Evolutionary conservation across 2,797 vertebrate species (phyloP).

Genomic region (Poeciliopsis presidionis): DNA sequence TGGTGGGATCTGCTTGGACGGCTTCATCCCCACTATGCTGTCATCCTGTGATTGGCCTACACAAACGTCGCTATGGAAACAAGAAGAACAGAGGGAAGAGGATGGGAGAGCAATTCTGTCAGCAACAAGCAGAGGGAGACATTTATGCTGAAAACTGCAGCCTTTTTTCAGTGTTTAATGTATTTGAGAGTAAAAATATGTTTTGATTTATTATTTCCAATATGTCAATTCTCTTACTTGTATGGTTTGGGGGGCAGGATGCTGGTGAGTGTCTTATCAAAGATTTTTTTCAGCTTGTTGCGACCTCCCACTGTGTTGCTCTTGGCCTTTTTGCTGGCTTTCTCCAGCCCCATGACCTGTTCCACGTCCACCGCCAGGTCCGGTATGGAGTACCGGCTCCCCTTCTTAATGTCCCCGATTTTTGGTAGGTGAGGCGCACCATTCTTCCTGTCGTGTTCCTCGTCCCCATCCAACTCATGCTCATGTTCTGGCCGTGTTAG

Average conservation of each 20-base stretch:
- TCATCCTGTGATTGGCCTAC: slow-evolving; percentile 98
- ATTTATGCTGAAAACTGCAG: slow-evolving; percentile 20
- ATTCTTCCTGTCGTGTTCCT: slow-evolving; percentile 94
- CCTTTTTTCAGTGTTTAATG: neutral
- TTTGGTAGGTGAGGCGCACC: slow-evolving; percentile 97
- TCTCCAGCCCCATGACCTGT: slow-evolving; percentile 96
- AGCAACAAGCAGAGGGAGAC: slow-evolving; percentile 57
- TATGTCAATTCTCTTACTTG: slow-evolving; percentile 82
- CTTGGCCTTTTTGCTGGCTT: slow-evolving; percentile 96
- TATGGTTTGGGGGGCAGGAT: slow-evolving; percentile 99
- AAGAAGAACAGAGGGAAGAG: neutral
- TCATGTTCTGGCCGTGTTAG: slow-evolving; percentile 93
- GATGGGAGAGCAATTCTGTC: slow-evolving; percentile 42
- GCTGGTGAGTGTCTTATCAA: slow-evolving; percentile 98
- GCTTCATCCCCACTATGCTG: slow-evolving; percentile 96
- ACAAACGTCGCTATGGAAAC: slow-evolving; percentile 89
- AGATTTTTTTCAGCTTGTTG: slow-evolving; percentile 99
- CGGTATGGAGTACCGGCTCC: slow-evolving; percentile 96
- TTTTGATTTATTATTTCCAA: neutral
- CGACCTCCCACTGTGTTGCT: slow-evolving; percentile 93
- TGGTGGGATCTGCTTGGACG: slow-evolving; percentile 94
- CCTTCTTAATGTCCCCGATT: slow-evolving; percentile 98
- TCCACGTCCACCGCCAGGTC: slow-evolving; percentile 98
- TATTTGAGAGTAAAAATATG: neutral
- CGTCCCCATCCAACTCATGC: slow-evolving; percentile 77